Base-by-base conservation (phyloP, 2,888 invertebrate genomes). In the Mesorhabditis belari region DNA sequence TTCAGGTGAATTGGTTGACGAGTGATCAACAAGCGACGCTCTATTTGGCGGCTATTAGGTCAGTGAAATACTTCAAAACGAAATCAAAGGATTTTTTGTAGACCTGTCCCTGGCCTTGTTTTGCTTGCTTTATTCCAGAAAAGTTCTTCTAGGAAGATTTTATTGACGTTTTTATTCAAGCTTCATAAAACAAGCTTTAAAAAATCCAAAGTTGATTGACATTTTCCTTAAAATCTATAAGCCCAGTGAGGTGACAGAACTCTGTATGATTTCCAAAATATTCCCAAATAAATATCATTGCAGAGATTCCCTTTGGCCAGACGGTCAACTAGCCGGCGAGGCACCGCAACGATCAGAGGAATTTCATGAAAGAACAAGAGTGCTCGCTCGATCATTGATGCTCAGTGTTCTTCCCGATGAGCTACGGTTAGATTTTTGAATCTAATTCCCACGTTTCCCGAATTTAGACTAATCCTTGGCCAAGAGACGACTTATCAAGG, bases 21-120 rank as follows among this genome's bases (percentile, higher is more conserved):
- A 90, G 91, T 67, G 90, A 92, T 0, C 88, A 89, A 67, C 90
- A 90, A 80, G 89, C 93, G 52, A 90, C 91, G 1, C 89, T 89
- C 77, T 92, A 92, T 83, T 85, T 93, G 63, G 88, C 88, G 81
- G 85, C 88, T 27, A 89, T 92, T 80, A 90, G 89, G 91, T 91
- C 81, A 21, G 19, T 72, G 17, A 35, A 35, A 35, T 17, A 35
- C 35, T 35, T 35, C 17, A 35, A 35, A 35, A 35, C 35, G n/a
- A n/a, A n/a, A n/a, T n/a, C n/a, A n/a, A n/a, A n/a, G n/a, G n/a
- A n/a, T n/a, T n/a, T n/a, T n/a, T n/a, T n/a, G n/a, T n/a, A n/a
- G n/a, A n/a, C n/a, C n/a, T n/a, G n/a, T n/a, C n/a, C n/a, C n/a
- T n/a, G n/a, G n/a, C n/a, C n/a, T n/a, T n/a, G n/a, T n/a, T n/a